Conservation (phyloP, 2,888 invertebrate species). For the Quadriops clusia region DNA sequence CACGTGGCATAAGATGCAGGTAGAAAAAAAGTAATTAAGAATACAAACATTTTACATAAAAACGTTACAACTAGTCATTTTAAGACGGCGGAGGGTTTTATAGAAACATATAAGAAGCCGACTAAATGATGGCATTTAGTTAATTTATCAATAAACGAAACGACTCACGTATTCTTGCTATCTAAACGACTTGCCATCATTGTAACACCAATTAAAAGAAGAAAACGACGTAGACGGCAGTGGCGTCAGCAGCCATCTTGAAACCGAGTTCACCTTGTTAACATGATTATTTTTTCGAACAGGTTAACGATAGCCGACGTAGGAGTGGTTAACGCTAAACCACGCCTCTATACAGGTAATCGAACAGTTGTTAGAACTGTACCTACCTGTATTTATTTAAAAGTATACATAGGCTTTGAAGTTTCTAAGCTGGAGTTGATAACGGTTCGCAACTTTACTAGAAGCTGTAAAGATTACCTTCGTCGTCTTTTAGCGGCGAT, state of each 20-base stretch:
- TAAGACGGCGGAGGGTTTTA: too few species aligned
- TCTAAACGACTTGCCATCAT: conserved; percentile 34
- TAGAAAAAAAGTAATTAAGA: too few species aligned
- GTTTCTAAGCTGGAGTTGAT: conserved; percentile 10
- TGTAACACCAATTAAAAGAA: conserved; percentile 35
- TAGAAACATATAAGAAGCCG: not conserved
- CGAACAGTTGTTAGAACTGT: conserved; percentile 29
- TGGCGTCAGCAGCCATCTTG: conserved; percentile 37
- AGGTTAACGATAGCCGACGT: conserved; percentile 29
- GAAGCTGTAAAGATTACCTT: too few species aligned
- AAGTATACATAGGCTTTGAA: conserved; percentile 22
- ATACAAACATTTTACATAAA: too few species aligned
- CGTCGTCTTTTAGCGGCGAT: too few species aligned
- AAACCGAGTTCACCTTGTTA: conserved; percentile 31
- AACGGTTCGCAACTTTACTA: conserved; percentile 9
- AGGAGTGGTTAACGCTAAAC: conserved; percentile 27
- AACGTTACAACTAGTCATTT: too few species aligned
- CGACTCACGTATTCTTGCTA: conserved; percentile 31
- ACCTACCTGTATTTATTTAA: conserved; percentile 27
- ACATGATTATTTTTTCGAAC: conserved; percentile 34
- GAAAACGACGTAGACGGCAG: conserved; percentile 28
- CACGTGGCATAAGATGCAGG: too few species aligned
- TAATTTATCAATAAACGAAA: conserved; percentile 33
- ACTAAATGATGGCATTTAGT: conserved; percentile 16
- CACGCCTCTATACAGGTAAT: conserved; percentile 30